Evolutionary conservation across 2,113 vertebrate species (phyloP), one percentile per base, ranked within the genome.

Genomic region (Pangasianodon hypophthalmus): DNA sequence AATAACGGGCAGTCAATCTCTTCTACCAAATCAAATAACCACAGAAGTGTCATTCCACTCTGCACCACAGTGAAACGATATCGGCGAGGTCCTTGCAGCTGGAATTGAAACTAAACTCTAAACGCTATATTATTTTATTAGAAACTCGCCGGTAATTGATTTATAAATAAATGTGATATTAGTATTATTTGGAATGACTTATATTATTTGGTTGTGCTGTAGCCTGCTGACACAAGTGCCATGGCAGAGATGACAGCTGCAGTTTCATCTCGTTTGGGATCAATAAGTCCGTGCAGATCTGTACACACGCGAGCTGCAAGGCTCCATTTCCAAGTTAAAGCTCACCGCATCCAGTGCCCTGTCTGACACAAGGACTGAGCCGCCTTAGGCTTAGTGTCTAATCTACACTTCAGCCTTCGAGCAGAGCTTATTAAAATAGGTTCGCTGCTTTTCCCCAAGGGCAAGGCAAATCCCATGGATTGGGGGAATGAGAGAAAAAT

Each of bases 391-490:
- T 84, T 83, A 83, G 62, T 0, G 16, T 46, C 82, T 89, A 62
- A 90, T 90, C 58, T 81, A 84, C 14, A 77, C 46, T 79, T 75
- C 81, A n/a, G 58, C 82, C 87, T 85, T 41, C 62, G 21, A 85
- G 64, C 29, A 18, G 7, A 77, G 67, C 79, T 83, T 46, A 89
- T 87, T 62, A 79, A 89, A 77, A n/a, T 48, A 60, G 46, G 52
- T 73, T 32, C 14, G 67, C 48, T 84, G 79, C 69, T 29, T 83
- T 44, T 80, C 92, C 91, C 93, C 91, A 58, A 89, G 93, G 91
- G 92, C 91, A 91, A 92, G 91, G 80, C 91, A 94, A 95, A 95
- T 95, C 94, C 94, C 91, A 86, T 21, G 91, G 94, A 94, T 93
- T 92, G 93, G 92, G 92, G 93, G 84, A n/a, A 75, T 21, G 58